Conservation (phyloP, 2,797 vertebrate genomes). For the Spea hammondii region DNA sequence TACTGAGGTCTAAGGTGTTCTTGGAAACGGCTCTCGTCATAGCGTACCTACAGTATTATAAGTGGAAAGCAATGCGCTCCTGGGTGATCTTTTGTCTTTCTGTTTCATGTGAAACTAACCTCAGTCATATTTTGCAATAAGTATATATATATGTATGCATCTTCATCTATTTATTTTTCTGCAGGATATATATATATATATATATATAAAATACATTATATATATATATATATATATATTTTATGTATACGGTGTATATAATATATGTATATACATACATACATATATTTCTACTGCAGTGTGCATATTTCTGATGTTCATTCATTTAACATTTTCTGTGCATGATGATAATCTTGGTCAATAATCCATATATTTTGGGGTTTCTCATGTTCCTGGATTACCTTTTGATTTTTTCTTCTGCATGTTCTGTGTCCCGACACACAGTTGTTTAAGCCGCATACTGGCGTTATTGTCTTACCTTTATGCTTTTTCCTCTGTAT, state of each 20-base stretch:
- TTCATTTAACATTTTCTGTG: background rate
- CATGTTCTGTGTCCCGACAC: background rate
- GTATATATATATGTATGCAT: background rate
- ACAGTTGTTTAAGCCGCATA: background rate
- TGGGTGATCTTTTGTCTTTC: background rate
- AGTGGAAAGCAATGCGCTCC: conserved; percentile 23
- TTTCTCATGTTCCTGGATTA: background rate
- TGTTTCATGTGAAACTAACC: conserved; percentile 16
- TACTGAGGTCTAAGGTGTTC: background rate
- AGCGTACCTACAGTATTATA: background rate
- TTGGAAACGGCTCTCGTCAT: conserved; percentile 4
- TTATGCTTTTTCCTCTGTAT: background rate
- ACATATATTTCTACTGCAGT: background rate
- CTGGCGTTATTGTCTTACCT: background rate
- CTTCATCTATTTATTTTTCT: too few species aligned
- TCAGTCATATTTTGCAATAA: conserved; percentile 33
- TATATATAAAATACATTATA: background rate
- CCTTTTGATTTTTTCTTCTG: background rate
- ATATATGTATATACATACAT: too few species aligned
- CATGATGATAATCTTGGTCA: background rate
- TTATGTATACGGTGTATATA: too few species aligned
- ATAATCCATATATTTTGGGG: background rate
- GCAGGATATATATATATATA: too few species aligned
- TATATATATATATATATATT: background rate
- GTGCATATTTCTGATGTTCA: background rate